Percentiles rank a stretch among this genome's conserved stretches.
Conservation (phyloP, 2,797 vertebrate species). For the Parauchenoglanis ngamensis region DNA sequence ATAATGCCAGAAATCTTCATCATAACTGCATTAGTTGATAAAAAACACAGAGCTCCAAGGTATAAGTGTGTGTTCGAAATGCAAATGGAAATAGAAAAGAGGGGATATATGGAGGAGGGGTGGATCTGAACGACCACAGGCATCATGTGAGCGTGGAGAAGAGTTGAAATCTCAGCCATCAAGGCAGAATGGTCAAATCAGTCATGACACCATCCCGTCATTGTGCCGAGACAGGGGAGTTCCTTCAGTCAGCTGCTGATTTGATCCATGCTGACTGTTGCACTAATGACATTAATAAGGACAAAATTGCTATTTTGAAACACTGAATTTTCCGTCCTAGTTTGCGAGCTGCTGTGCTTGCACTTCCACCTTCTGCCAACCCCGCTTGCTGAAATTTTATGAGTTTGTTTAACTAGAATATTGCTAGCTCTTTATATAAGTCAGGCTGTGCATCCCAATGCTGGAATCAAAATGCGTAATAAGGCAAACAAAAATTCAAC, state of each 20-base stretch:
- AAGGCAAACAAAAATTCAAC: not conserved
- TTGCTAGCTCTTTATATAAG: not conserved
- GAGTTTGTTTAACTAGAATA: not conserved
- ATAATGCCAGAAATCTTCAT: not conserved
- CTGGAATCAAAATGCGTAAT: not conserved
- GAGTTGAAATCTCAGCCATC: constrained; percentile 74
- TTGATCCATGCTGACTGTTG: constrained; percentile 83
- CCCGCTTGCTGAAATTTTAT: not conserved
- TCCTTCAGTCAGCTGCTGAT: constrained; percentile 78
- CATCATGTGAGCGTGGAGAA: constrained; percentile 61
- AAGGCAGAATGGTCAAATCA: constrained; percentile 75
- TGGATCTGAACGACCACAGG: constrained; percentile 32
- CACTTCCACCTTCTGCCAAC: not conserved
- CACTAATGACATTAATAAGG: constrained; percentile 86
- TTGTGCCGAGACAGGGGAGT: constrained; percentile 73
- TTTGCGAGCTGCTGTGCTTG: not conserved
- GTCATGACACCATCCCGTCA: constrained; percentile 77
- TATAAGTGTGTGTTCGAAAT: constrained; percentile 5
- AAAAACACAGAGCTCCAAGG: not conserved
- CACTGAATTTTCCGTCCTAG: constrained; percentile 67
- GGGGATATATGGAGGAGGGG: not conserved
- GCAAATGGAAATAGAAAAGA: constrained; percentile 29
- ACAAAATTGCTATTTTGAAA: constrained; percentile 82
- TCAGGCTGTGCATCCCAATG: not conserved
- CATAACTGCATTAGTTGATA: not conserved